Evolutionary conservation across 2,888 invertebrate species (phyloP).

Genomic region (Plemyria rubiginata): DNA sequence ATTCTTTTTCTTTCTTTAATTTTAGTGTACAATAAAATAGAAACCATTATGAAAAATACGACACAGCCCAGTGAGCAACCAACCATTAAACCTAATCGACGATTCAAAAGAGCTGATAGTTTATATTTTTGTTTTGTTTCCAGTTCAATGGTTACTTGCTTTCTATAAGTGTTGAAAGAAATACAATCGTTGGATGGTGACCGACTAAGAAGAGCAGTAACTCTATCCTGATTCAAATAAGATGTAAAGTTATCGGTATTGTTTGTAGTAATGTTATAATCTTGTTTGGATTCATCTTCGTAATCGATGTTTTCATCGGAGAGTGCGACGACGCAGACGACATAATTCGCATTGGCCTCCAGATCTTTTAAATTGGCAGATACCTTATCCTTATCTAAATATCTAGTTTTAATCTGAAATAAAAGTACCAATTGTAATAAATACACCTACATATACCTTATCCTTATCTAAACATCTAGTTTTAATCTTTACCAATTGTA

Average conservation of each 20-base stretch:
- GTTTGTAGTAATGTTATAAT: slow-evolving; percentile 55
- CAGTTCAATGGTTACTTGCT: slow-evolving; percentile 56
- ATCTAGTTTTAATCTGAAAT: slow-evolving; percentile 73
- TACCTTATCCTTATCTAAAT: slow-evolving; percentile 68
- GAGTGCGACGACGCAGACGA: slow-evolving; percentile 70
- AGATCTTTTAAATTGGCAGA: slow-evolving; percentile 69
- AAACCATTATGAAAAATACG: slow-evolving; percentile 79
- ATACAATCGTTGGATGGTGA: slow-evolving; percentile 78
- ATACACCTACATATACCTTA: slow-evolving; percentile 67
- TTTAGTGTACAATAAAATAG: slow-evolving; percentile 76
- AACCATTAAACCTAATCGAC: slow-evolving; percentile 77
- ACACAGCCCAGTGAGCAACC: slow-evolving; percentile 77
- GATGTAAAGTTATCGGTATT: slow-evolving; percentile 60
- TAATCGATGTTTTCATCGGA: slow-evolving; percentile 66
- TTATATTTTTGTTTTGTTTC: slow-evolving; percentile 64
- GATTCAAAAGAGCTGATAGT: slow-evolving; percentile 66
- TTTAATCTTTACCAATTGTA: slow-evolving; percentile 60
- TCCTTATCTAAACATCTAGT: slow-evolving; percentile 69
- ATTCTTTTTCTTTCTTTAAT: slow-evolving; percentile 79
- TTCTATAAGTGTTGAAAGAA: slow-evolving; percentile 73
- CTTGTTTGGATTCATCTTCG: slow-evolving; percentile 52
- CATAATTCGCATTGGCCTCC: slow-evolving; percentile 67
- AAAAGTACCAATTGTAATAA: slow-evolving; percentile 24
- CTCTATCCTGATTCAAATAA: slow-evolving; percentile 67
- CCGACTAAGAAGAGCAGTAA: slow-evolving; percentile 67